Percentiles rank a stretch among this genome's conserved stretches.
These are phyloP conservation scores for Crocallis elinguaria DNA, from an alignment of 2,888 invertebrate genomes.

Conservation along the genomic window DNA sequence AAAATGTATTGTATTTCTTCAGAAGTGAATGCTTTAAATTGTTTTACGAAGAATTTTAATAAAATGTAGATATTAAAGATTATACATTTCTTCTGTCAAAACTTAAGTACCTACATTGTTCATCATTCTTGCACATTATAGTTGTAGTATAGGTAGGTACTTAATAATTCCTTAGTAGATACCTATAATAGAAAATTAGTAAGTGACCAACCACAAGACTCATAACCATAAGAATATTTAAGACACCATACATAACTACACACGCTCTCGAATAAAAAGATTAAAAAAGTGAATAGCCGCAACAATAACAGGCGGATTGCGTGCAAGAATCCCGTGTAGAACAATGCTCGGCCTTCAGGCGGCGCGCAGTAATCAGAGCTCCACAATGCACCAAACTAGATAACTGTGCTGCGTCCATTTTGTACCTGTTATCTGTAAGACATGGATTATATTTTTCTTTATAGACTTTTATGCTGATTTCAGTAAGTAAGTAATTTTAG, in stretches of 20 bases:
- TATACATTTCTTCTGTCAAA: not conserved
- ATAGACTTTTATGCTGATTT: no score
- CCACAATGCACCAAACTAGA: conserved; percentile 53
- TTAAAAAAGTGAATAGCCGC: conserved; percentile 46
- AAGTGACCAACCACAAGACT: not conserved
- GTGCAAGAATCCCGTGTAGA: conserved; percentile 76
- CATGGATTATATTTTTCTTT: not conserved
- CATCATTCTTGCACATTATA: no score
- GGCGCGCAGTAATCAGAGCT: conserved; percentile 71
- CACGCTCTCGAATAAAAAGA: conserved; percentile 35
- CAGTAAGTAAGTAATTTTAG: no score
- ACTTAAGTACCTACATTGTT: not conserved
- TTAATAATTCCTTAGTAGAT: no score
- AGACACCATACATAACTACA: not conserved
- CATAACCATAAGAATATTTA: not conserved
- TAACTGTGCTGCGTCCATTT: conserved; percentile 24
- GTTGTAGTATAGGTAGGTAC: no score
- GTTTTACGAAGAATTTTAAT: conserved; percentile 8
- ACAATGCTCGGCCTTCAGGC: conserved; percentile 79
- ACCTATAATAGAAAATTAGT: no score
- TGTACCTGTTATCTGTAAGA: conserved; percentile 19
- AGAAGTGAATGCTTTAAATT: conserved; percentile 4
- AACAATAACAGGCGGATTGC: conserved; percentile 61
- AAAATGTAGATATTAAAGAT: not conserved
- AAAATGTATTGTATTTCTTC: conserved; percentile 8